A percentile compares a stretch with the other conserved stretches of the same genome.
Evolutionary conservation across 2,888 invertebrate genomes (phyloP).

Genomic region (Ctenicera cuprea): DNA sequence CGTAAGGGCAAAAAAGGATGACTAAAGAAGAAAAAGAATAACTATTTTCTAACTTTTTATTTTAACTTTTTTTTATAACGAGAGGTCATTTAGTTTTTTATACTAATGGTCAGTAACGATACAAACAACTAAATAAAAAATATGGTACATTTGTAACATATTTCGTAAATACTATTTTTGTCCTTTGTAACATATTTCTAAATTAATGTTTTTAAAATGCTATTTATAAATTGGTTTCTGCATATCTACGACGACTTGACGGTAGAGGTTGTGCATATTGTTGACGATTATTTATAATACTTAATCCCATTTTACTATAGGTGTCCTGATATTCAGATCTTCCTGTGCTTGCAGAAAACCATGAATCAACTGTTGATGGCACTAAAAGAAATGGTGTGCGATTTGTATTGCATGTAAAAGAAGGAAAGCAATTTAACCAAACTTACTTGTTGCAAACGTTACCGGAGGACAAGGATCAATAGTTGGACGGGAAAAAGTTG

Average conservation of each 20-base stretch:
- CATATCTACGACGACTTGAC: slow-evolving; percentile 77
- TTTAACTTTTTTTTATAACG: too few species aligned
- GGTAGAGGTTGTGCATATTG: slow-evolving; percentile 79
- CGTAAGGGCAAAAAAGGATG: too few species aligned
- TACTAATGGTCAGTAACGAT: too few species aligned
- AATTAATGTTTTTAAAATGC: too few species aligned
- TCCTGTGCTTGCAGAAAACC: slow-evolving; percentile 76
- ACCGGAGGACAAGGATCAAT: slow-evolving; percentile 74
- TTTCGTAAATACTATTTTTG: too few species aligned
- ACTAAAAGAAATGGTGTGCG: slow-evolving; percentile 62
- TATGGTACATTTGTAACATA: too few species aligned
- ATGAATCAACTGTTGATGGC: slow-evolving; percentile 74
- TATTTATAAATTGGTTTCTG: slow-evolving; percentile 73
- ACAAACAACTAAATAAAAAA: too few species aligned
- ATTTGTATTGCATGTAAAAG: not conserved
- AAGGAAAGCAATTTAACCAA: not conserved
- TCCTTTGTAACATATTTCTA: too few species aligned
- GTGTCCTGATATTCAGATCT: slow-evolving; percentile 79
- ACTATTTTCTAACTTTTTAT: too few species aligned
- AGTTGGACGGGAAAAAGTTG: slow-evolving; percentile 75
- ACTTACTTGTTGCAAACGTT: slow-evolving; percentile 67
- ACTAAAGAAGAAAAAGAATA: too few species aligned
- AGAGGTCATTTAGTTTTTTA: too few species aligned
- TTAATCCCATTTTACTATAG: slow-evolving; percentile 77
- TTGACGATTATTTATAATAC: slow-evolving; percentile 78